These are phyloP conservation scores for Sebastes umbrosus DNA, from an alignment of 2,797 vertebrate species.

Conservation along the genomic window DNA sequence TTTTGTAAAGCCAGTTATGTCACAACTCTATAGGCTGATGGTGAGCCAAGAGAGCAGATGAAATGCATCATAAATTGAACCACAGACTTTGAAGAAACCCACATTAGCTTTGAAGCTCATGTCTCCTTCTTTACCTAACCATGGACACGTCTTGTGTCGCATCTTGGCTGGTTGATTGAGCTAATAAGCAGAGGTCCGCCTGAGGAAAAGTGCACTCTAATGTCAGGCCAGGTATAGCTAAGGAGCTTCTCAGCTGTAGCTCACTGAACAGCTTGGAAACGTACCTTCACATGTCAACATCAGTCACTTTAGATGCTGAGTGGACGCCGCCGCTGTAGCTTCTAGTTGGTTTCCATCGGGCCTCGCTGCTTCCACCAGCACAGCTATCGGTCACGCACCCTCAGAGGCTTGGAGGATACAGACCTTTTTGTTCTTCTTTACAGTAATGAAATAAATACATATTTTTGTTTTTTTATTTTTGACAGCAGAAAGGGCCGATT, in stretches of 20 bases:
- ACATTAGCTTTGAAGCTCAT: neutral
- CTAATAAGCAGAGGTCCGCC: neutral
- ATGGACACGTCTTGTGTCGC: neutral
- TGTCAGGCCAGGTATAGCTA: neutral
- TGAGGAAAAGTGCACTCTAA: too few species aligned
- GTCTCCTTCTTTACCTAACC: neutral
- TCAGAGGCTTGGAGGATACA: neutral
- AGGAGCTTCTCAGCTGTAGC: neutral
- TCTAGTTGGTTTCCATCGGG: neutral
- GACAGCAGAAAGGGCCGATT: neutral
- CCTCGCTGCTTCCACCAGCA: neutral
- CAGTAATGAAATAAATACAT: neutral
- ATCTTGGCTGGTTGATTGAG: neutral
- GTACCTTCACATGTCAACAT: neutral
- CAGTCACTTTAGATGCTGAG: neutral
- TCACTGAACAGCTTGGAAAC: neutral
- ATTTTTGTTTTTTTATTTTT: neutral
- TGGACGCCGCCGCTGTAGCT: rapidly evolving
- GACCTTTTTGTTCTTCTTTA: neutral
- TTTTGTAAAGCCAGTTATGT: neutral
- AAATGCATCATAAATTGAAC: neutral
- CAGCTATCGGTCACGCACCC: neutral
- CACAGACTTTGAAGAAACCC: neutral
- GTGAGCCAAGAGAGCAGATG: neutral
- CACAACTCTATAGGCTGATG: neutral